A percentile compares a stretch with the other conserved stretches of the same genome.
Conservation (phyloP, 2,888 invertebrate species). For the Megamerina dolium region DNA sequence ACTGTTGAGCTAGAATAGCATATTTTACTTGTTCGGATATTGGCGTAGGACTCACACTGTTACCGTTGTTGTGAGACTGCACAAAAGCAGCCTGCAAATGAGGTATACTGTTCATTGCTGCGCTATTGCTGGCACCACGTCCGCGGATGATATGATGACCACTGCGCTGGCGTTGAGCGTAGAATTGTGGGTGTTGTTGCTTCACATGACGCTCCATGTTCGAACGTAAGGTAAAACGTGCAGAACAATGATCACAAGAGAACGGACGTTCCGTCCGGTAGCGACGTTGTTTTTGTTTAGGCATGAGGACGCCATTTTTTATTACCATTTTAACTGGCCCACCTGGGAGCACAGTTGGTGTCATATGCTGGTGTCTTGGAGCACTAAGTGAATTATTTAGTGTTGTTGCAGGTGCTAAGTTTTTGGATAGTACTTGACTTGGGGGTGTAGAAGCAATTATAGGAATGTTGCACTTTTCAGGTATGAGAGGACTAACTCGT, state of each 20-base stretch:
- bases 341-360: slow-evolving; percentile 42
- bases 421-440: slow-evolving; percentile 29
- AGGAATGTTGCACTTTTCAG: slow-evolving; percentile 21
- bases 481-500: slow-evolving; percentile 23
- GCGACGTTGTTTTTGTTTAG: slow-evolving; percentile 84
- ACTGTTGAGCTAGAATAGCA: slow-evolving; percentile 71
- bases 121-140: slow-evolving; percentile 32
- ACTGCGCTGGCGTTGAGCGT: slow-evolving; percentile 71
- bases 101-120: slow-evolving; percentile 29
- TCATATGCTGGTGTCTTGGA: slow-evolving; percentile 24
- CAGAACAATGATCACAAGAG: slow-evolving; percentile 84
- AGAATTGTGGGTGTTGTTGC: slow-evolving; percentile 86
- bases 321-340: slow-evolving; percentile 76
- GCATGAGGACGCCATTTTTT: slow-evolving; percentile 83
- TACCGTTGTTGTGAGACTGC: slow-evolving; percentile 20
- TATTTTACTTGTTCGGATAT: slow-evolving; percentile 67
- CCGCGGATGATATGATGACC: slow-evolving; percentile 51
- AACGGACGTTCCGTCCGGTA: slow-evolving; percentile 88
- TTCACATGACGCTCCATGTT: slow-evolving; percentile 94
- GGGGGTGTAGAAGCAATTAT: slow-evolving; percentile 21
- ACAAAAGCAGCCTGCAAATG: slow-evolving; percentile 27
- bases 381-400: slow-evolving; percentile 16
- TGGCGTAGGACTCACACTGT: slow-evolving; percentile 19
- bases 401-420: slow-evolving; percentile 18
- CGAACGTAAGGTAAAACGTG: slow-evolving; percentile 83